Evolutionary conservation across 2,888 invertebrate genomes (phyloP), one percentile per base, ranked within the genome.

Genomic region (Neoscelio sp.): DNA sequence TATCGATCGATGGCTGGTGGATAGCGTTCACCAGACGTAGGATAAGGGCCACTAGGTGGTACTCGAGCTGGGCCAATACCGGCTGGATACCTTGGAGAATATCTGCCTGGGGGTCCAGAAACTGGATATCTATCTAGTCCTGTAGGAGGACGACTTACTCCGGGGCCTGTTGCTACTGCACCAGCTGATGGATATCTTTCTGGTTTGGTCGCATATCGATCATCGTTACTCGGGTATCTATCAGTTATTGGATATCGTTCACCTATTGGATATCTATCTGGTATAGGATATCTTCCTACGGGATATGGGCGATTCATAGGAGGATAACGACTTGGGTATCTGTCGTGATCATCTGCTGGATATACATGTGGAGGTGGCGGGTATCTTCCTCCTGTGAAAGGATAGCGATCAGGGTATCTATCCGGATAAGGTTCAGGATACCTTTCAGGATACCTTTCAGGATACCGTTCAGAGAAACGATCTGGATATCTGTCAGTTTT

Each of bases 141-240:
- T 0, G 74, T 30, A 64, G 94, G 93, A 82, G 92, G 93, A 23
- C 92, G 91, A 84, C 92, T 93, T 10, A 48, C 62, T 7, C 77
- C 56, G 8, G 85, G 80, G 10, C 81, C 76, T 17, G 60, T 73
- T 7, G 80, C 68, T 0, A 76, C 35, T 4, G 83, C 74, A 10
- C 80, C 70, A 28, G 91, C 91, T 2, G 82, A 52, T 2, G 91
- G 90, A 81, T 87, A 89, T 52, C 88, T 85, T 48, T 91, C 90
- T 73, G 92, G 91, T 84, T 91, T 91, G 78, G 90, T 86, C 0
- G 80, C 70, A 35, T 87, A 79, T 86, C 89, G 75, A 82, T 87
- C 35, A 3, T 76, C 91, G 64, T 79, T 89, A 85, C 85, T 89
- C 78, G 93, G 91, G 62, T 91, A 92, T 82, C 92, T 91, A 86